These are phyloP conservation scores for Mirounga angustirostris DNA, from an alignment of 2,113 vertebrate genomes.

Conservation along the genomic window DNA sequence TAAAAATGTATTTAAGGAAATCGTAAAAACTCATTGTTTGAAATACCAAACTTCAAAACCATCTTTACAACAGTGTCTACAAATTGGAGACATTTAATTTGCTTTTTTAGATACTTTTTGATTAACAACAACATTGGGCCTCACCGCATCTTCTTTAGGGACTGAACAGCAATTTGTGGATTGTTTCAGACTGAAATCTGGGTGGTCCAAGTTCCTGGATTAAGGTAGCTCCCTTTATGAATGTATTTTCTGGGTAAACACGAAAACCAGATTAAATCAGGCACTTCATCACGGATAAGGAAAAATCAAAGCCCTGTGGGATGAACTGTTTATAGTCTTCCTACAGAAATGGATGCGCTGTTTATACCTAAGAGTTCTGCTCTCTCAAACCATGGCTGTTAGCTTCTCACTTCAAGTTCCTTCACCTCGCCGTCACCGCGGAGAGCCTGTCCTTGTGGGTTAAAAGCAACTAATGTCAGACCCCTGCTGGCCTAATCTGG, in stretches of 20 bases:
- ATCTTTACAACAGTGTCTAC: neutral
- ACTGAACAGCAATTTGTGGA: neutral
- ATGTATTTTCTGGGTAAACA: slow-evolving; percentile 65
- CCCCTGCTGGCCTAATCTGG: slow-evolving; percentile 78
- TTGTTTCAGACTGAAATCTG: slow-evolving; percentile 52
- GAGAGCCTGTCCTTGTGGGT: neutral
- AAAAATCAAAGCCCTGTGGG: slow-evolving; percentile 10
- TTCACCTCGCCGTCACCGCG: accelerated
- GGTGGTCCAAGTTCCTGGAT: neutral
- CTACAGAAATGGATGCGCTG: neutral
- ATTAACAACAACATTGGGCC: neutral
- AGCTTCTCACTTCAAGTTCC: neutral
- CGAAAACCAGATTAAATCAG: slow-evolving; percentile 53
- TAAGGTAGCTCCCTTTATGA: slow-evolving; percentile 31
- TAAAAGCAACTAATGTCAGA: slow-evolving; percentile 81
- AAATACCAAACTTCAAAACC: neutral
- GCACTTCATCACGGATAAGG: slow-evolving; percentile 54
- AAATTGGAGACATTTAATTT: slow-evolving; percentile 27
- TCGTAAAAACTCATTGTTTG: neutral
- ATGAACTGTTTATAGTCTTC: slow-evolving; percentile 39
- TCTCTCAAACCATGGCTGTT: neutral
- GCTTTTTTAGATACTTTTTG: neutral
- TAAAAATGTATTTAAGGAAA: slow-evolving; percentile 36
- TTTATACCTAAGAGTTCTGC: slow-evolving; percentile 39
- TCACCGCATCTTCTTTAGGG: neutral